Evolutionary conservation across 2,113 vertebrate genomes (phyloP).

Genomic region (Suncus etruscus): DNA sequence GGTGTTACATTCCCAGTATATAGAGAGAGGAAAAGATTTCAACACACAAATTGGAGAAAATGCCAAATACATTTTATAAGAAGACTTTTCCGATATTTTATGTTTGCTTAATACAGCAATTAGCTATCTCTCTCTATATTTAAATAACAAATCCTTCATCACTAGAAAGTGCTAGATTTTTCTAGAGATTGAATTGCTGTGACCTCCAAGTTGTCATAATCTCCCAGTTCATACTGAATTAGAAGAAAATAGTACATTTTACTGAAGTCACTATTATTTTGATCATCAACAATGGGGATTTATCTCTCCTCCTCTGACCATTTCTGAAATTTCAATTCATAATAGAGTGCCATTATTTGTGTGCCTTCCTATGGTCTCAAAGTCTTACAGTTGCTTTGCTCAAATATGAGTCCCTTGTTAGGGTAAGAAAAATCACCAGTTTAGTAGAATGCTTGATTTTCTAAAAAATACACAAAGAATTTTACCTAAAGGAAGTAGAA

Average conservation of each 20-base stretch:
- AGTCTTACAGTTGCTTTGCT: not conserved
- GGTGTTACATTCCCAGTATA: not conserved
- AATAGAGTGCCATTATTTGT: not conserved
- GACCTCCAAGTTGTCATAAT: not conserved
- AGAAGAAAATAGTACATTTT: not conserved
- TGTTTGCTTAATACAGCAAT: not conserved
- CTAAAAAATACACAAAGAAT: not conserved
- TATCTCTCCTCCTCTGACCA: not conserved
- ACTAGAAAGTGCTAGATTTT: not conserved
- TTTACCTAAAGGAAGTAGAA: not conserved
- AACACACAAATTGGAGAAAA: not conserved
- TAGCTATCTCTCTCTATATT: not conserved
- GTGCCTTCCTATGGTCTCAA: not conserved
- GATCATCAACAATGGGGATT: not conserved
- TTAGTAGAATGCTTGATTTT: not conserved
- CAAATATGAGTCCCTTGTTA: not conserved
- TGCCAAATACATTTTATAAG: conserved; percentile 18
- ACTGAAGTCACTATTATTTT: not conserved
- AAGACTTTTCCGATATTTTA: not conserved
- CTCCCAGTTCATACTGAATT: not conserved
- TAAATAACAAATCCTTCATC: not conserved
- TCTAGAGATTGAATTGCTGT: not conserved
- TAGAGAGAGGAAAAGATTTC: not conserved
- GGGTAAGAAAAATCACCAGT: not conserved
- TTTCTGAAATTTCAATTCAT: not conserved